Evolutionary conservation across 2,113 vertebrate genomes (phyloP), one percentile per base, ranked within the genome.

Genomic region (Micronycteris hirsuta): DNA sequence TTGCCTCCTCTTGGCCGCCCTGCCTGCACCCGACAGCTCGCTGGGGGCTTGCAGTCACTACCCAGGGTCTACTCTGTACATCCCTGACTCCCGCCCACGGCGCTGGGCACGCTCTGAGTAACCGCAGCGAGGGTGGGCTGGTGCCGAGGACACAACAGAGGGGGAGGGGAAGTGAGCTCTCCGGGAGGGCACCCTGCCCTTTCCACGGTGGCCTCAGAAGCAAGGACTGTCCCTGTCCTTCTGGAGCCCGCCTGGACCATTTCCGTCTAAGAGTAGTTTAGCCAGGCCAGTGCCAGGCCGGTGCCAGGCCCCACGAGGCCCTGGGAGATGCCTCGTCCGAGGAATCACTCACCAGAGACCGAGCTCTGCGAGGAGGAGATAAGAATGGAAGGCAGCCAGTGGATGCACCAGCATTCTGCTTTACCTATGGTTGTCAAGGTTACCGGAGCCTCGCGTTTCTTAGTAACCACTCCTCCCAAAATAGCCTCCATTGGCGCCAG

Each of bases 341-440:
- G n/a, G 86, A 43, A 87, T 28, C 22, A n/a, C n/a, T 74, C 65
- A 38, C 52, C 47, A 31, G 71, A 82, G 5, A 41, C 28, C 38
- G 11, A 9, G 76, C 80, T 47, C 38, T 5, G 15, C 12, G 45
- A 95, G 76, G 70, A 58, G 76, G 68, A 54, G 65, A 20, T 26
- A 11, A 93, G 70, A 89, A 90, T 2, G 73, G 86, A 87, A 87
- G 6, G 22, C 74, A 85, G 86, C 84, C 86, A 84, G 74, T 70
- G 4, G 12, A 20, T 13, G 87, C 4, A 9, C 87, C 70, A 17
- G 43, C 45, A 16, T 86, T 71, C 96, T 52, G 49, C 77, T 74
- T 97, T 91, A 93, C 97, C 96, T 95, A 88, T 96, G 87, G 97
- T 98, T 97, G 96, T 67, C 97, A 97, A 78, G 97, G 96, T 95